Evolutionary conservation across 2,888 invertebrate genomes (phyloP), one percentile per base, ranked within the genome.

Genomic region (Aspidiotus rigidus): DNA sequence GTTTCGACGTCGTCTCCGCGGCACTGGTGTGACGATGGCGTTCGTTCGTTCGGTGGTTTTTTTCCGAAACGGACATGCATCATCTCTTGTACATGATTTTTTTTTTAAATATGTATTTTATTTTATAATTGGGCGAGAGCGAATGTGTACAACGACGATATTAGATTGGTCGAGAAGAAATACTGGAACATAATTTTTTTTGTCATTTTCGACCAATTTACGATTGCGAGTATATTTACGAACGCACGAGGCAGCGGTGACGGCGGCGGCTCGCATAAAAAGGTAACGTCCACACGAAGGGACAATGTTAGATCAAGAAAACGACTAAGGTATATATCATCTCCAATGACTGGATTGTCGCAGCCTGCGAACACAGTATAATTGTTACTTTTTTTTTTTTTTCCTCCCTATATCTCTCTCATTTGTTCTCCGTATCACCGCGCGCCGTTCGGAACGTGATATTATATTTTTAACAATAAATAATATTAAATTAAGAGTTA

Each of bases 161-260:
- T 66, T 66, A 66, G 59, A 66, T 66, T 59, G 66, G 49, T 57
- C 17, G 16, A 39, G 39, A 66, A 59, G 59, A 66, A 66, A 66
- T 66, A 66, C 66, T 60, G 49, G 66, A 66, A 66, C 66, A 66
- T 66, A 66, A 66, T 66, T 66, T 66, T 64, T 66, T 66, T 66
- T 66, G 66, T 66, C 66, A 66, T 66, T 57, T 66, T 66, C 66
- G 60, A 66, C 66, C 66, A 66, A 66, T 66, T 66, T 66, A 66
- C 57, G 66, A 49, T 57, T 66, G 49, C 39, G 59, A 39, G 39
- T 59, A 59, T 57, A 57, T 54, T 55, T 64, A 64, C 56, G 56
- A 55, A 55, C 9, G 56, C 56, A 28, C 17, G 56, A 55, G 56
- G 56, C 16, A 55, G 17, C 17, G 15, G 15, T 39, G 49, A n/a